These are phyloP conservation scores for Ganaspis brasiliensis DNA, from an alignment of 2,888 invertebrate genomes.

Conservation along the genomic window DNA sequence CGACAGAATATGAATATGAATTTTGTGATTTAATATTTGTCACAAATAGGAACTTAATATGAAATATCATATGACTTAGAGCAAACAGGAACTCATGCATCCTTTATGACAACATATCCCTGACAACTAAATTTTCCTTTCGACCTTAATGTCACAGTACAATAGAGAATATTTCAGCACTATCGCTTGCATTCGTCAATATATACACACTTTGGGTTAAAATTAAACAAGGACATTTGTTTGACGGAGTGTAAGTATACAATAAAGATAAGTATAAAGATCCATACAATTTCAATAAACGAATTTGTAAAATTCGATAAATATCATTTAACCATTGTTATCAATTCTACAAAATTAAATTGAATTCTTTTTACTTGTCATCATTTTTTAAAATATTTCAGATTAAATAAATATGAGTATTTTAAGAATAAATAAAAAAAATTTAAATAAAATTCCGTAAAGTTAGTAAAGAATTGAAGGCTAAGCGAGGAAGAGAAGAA, in stretches of 20 bases:
- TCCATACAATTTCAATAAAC: background rate
- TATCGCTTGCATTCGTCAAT: conserved; percentile 6
- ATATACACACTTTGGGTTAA: background rate
- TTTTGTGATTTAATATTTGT: background rate
- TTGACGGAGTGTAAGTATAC: background rate
- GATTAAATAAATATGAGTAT: too few species aligned
- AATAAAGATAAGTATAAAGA: background rate
- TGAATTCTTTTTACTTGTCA: too few species aligned
- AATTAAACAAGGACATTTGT: background rate
- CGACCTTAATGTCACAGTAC: background rate
- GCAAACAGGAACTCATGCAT: conserved; percentile 10
- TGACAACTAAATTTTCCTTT: conserved; percentile 20
- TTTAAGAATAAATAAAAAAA: too few species aligned
- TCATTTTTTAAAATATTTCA: too few species aligned
- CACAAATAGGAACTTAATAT: background rate
- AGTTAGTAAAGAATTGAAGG: too few species aligned
- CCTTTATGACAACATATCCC: conserved; percentile 27
- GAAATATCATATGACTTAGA: conserved; percentile 23
- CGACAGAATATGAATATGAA: too few species aligned
- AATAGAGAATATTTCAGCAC: conserved; percentile 10
- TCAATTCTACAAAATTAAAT: too few species aligned
- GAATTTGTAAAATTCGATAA: too few species aligned
- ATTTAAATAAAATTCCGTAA: too few species aligned
- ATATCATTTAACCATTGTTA: too few species aligned
- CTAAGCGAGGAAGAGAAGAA: too few species aligned